Percentiles rank a stretch among this genome's conserved stretches.
Conservation (phyloP, 2,888 invertebrate species). For the Ornithoptera priamus region DNA sequence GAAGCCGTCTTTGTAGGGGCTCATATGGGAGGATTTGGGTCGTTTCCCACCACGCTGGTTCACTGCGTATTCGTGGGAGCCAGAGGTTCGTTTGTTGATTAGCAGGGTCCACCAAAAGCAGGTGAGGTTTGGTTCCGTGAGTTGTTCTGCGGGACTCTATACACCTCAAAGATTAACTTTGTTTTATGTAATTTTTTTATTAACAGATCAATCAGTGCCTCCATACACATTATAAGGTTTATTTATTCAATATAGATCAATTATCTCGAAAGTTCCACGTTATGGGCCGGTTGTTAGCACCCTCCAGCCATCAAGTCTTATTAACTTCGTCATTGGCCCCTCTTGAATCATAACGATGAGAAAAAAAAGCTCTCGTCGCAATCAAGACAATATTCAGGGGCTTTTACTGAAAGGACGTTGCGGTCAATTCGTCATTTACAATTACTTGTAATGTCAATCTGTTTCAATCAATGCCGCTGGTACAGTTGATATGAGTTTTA, state of each 20-base stretch:
- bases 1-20: too few relatives aligned
- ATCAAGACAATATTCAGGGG: slow-evolving; percentile 40
- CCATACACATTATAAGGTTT: background rate
- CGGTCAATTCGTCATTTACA: slow-evolving; percentile 77
- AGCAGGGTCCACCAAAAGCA: too few relatives aligned
- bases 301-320: slow-evolving; percentile 18
- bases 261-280: background rate
- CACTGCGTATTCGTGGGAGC: too few relatives aligned
- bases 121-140: too few relatives aligned
- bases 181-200: too few relatives aligned
- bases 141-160: too few relatives aligned
- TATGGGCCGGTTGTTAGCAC: background rate
- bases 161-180: too few relatives aligned
- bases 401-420: slow-evolving; percentile 52
- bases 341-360: slow-evolving; percentile 35
- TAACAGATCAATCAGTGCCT: background rate
- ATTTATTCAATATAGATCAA: background rate
- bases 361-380: slow-evolving; percentile 37
- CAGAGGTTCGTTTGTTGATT: too few relatives aligned
- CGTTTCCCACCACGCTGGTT: too few relatives aligned
- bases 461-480: slow-evolving; percentile 51
- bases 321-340: slow-evolving; percentile 45
- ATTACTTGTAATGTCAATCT: slow-evolving; percentile 75
- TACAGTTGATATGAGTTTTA: slow-evolving; percentile 20
- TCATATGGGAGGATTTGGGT: too few relatives aligned